Evolutionary conservation across 2,113 vertebrate species (phyloP).

Genomic region (Donacobius atricapilla): DNA sequence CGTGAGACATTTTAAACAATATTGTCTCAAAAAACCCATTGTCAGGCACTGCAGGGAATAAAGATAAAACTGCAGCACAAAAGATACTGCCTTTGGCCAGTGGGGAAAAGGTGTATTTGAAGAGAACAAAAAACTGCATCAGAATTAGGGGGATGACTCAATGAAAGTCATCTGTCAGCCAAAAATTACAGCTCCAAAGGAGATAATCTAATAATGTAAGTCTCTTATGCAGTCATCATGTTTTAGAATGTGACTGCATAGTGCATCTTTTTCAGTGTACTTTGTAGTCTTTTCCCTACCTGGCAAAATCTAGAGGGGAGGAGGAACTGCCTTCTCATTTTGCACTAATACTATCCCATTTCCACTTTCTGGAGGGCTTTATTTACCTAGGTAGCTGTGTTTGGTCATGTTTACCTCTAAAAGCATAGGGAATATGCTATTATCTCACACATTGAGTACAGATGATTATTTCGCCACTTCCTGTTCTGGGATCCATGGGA

Average conservation of each 20-base stretch:
- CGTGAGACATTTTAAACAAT: fast-evolving
- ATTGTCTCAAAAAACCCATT: neutral
- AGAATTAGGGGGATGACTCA: neutral
- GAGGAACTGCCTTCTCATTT: neutral
- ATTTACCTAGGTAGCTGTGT: neutral
- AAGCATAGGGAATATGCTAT: neutral
- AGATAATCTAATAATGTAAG: neutral
- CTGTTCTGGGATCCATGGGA: neutral
- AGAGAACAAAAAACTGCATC: neutral
- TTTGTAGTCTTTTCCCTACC: neutral
- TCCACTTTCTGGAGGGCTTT: neutral
- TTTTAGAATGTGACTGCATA: neutral
- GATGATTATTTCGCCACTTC: neutral
- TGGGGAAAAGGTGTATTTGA: neutral
- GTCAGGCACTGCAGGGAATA: neutral
- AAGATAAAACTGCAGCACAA: neutral
- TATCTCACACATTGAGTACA: neutral
- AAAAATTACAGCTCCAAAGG: neutral
- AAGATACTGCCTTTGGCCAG: neutral
- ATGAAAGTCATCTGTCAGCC: neutral
- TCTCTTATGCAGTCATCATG: neutral
- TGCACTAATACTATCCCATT: neutral
- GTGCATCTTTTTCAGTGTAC: neutral
- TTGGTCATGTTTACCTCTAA: neutral
- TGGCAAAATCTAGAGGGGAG: neutral